Conservation (phyloP, 2,888 invertebrate genomes). For the Polymixis lichenea region DNA sequence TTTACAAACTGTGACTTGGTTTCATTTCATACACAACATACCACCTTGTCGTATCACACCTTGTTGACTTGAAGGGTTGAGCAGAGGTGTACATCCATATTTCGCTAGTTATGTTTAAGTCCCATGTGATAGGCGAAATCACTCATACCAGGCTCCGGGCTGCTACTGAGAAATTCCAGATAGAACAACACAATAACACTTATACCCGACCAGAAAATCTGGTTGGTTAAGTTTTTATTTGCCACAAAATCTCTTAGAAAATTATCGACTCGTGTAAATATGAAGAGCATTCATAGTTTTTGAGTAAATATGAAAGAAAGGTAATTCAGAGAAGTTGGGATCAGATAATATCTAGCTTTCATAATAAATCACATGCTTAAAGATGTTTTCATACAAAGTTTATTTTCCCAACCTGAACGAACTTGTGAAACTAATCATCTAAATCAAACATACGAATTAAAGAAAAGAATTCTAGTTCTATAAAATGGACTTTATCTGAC, state of each 20-base stretch:
- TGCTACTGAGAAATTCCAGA: too few relatives aligned
- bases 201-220: too few relatives aligned
- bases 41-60: too few relatives aligned
- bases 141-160: too few relatives aligned
- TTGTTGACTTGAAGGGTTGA: too few relatives aligned
- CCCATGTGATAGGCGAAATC: too few relatives aligned
- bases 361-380: constrained; percentile 48
- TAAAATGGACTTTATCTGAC: constrained; percentile 39
- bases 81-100: too few relatives aligned
- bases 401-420: constrained; percentile 35
- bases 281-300: constrained; percentile 25
- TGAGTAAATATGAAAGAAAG: constrained; percentile 44
- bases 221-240: background rate
- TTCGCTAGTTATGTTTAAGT: too few relatives aligned
- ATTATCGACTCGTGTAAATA: constrained; percentile 12
- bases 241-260: constrained; percentile 1
- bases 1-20: background rate
- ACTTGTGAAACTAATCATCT: constrained; percentile 50
- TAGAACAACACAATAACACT: too few relatives aligned
- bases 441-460: constrained; percentile 51
- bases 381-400: constrained; percentile 43
- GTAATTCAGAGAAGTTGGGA: constrained; percentile 40
- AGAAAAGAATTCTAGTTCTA: constrained; percentile 36
- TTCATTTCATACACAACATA: too few relatives aligned
- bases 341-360: constrained; percentile 41